Percentiles rank a stretch among this genome's conserved stretches.
Conservation (phyloP, 2,113 vertebrate species). For the Piprites chloris region DNA sequence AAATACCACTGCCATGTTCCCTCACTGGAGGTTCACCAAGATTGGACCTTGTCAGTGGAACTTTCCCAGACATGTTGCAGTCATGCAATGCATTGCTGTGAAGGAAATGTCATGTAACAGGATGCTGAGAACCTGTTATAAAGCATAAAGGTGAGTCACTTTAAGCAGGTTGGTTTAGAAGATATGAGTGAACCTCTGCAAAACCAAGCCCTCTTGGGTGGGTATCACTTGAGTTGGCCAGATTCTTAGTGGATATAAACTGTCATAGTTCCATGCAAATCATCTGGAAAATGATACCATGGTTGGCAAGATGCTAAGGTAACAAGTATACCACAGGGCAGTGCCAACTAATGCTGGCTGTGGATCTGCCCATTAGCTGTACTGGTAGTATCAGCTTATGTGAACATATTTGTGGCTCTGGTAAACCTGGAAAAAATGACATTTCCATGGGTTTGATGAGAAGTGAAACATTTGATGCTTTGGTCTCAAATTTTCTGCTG, state of each 20-base stretch:
- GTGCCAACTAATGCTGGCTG: constrained; percentile 22
- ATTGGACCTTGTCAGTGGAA: not conserved
- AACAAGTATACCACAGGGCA: constrained; percentile 44
- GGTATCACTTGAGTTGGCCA: not conserved
- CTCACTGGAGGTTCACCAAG: not conserved
- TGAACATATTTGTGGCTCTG: constrained; percentile 49
- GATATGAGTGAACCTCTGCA: not conserved
- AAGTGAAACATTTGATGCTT: constrained; percentile 59
- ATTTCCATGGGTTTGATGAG: constrained; percentile 49
- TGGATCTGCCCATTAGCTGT: constrained; percentile 19
- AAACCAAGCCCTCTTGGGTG: not conserved
- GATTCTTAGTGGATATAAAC: constrained; percentile 3
- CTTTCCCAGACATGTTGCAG: not conserved
- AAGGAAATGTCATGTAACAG: not conserved
- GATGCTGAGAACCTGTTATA: not conserved
- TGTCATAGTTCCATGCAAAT: constrained; percentile 7
- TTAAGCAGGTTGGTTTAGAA: not conserved
- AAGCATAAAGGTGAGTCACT: not conserved
- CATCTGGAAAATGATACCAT: constrained; percentile 15
- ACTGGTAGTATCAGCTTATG: constrained; percentile 46
- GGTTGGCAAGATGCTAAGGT: constrained; percentile 3
- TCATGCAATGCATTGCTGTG: not conserved
- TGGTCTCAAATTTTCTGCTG: constrained; percentile 51
- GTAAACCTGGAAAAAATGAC: constrained; percentile 55
- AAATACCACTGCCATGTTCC: not conserved